Evolutionary conservation across 35 echinoderm and acorn worm genomes (phyloP), one percentile per base, ranked within the genome.

Genomic region (Apostichopus parvimensis): DNA sequence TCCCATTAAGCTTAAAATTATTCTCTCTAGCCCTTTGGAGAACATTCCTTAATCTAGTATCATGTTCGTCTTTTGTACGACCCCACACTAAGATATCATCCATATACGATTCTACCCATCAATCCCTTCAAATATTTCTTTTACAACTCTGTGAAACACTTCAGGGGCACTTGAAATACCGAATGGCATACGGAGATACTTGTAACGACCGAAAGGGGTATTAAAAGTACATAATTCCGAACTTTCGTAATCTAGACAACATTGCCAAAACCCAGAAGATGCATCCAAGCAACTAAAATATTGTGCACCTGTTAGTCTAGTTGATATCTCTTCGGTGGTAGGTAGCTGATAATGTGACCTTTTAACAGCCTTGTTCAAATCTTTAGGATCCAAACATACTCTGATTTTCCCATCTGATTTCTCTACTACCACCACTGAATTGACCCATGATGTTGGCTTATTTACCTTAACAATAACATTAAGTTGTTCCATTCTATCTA

Each of bases 391-490:
- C 11, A 96, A n/a, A 76, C 88, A 96, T 20, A 94, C 66, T 34
- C 88, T 20, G 14, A 92, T 25, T 6, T 92, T 86, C 14, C 64
- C 68, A 20, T 54, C 24, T 15, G 28, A 15, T 83, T 92, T 86
- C 8, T 83, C 60, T 6, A 92, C 80, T 6, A 61, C 34, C 14
- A 90, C 78, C 2, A 96, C 18, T 20, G 54, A 91, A 34, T 83
- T 91, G 1, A 96, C 95, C 92, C 95, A 96, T 5, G 91, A 88
- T 78, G 91, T 97, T 14, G 95, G 95, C 78, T 97, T 60, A 59
- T 90, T 93, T 6, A 97, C 95, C 57, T 89, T 83, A 9, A 60
- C 22, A 14, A 94, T 83, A 9, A 93, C 86, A 14, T 52, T 78
- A 77, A 70, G 7, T 9, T 78, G 60, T 34, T 78, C 91, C 86